Conservation (phyloP, 2,113 vertebrate species). For the Sceloporus undulatus region DNA sequence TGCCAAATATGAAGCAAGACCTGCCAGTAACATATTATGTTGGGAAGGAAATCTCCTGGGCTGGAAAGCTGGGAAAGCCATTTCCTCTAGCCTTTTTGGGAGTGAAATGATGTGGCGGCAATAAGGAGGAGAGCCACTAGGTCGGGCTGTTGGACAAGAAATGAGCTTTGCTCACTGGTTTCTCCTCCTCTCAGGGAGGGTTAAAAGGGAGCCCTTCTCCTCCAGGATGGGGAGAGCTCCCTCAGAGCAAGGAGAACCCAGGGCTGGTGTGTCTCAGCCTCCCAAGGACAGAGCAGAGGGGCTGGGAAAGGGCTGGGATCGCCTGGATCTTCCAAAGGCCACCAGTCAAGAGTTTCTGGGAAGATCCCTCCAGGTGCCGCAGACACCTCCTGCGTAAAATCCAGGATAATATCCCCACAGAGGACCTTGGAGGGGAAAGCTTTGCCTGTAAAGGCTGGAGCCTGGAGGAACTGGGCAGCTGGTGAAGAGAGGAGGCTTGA, state of each 20-base stretch:
- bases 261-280: background rate
- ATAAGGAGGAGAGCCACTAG: constrained; percentile 35
- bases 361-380: background rate
- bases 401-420: background rate
- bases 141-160: constrained; percentile 48
- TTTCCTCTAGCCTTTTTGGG: too few relatives aligned
- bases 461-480: background rate
- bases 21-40: background rate
- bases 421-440: background rate
- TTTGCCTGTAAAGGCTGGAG: background rate
- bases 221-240: background rate
- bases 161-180: background rate
- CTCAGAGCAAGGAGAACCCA: background rate
- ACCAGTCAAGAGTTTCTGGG: background rate
- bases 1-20: background rate
- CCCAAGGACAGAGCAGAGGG: background rate
- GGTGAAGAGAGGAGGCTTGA: background rate
- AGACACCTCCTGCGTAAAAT: too few relatives aligned
- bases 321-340: background rate
- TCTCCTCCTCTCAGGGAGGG: background rate
- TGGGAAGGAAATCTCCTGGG: background rate
- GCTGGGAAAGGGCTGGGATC: background rate
- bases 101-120: background rate
- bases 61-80: background rate
- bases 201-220: background rate